A percentile compares a stretch with the other conserved stretches of the same genome.
Evolutionary conservation across 1,140 invertebrate species (phyloP).

Genomic region (Theocolax elegans): DNA sequence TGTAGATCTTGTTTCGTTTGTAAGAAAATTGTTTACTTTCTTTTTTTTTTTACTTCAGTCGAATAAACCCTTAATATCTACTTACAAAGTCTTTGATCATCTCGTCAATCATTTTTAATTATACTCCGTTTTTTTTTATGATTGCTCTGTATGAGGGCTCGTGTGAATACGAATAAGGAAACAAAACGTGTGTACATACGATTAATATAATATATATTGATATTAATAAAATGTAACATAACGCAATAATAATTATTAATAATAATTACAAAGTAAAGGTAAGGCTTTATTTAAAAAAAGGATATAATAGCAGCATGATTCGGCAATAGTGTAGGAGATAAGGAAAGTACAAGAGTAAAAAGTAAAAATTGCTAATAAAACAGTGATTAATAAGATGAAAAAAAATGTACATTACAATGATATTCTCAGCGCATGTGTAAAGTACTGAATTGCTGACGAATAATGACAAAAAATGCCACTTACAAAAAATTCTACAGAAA

Average conservation of each 20-base stretch:
- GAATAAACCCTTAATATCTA: slow-evolving; percentile 14
- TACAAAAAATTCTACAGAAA: neutral
- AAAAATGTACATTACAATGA: slow-evolving; percentile 22
- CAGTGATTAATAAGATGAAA: slow-evolving; percentile 44
- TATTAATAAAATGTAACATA: slow-evolving; percentile 68
- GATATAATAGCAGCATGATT: slow-evolving; percentile 40
- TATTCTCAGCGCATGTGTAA: neutral
- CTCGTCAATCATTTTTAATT: slow-evolving; percentile 10
- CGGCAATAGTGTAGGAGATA: neutral
- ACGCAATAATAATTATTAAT: slow-evolving; percentile 64
- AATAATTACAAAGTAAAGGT: slow-evolving; percentile 56
- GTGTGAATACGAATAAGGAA: slow-evolving; percentile 43
- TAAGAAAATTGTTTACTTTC: slow-evolving; percentile 10
- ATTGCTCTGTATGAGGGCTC: slow-evolving; percentile 6
- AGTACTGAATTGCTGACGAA: neutral
- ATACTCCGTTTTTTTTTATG: slow-evolving; percentile 15
- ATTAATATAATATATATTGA: slow-evolving; percentile 67
- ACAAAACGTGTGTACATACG: slow-evolving; percentile 51
- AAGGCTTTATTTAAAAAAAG: slow-evolving; percentile 57
- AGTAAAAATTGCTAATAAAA: too few relatives aligned
- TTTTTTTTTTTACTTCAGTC: slow-evolving; percentile 6
- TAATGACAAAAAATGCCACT: slow-evolving; percentile 9
- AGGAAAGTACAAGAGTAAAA: slow-evolving; percentile 31
- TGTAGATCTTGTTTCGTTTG: slow-evolving; percentile 6
- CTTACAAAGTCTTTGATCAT: slow-evolving; percentile 20